Evolutionary conservation across 2,888 invertebrate species (phyloP), one percentile per base, ranked within the genome.

Genomic region (Teleiodes luculella): DNA sequence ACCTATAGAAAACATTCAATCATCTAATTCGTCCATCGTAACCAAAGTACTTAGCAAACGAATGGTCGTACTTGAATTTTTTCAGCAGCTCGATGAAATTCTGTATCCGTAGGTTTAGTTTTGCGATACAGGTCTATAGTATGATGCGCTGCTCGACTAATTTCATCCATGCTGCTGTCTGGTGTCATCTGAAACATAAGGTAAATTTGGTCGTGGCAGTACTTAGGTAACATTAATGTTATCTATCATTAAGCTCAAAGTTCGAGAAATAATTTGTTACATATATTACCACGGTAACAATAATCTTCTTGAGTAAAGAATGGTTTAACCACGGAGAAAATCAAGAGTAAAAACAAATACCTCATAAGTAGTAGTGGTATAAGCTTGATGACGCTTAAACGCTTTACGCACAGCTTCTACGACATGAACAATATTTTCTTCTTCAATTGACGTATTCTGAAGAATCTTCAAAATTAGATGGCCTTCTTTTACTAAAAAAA

Each of bases 401-500:
- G 84, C 78, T 1, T 49, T 59, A 0, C 70, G 68, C 1, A 83
- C 59, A 0, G 76, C 77, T 1, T 62, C 33, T 50, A 69, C 67
- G 2, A 86, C 53, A 0, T 62, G 64, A 0, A 66, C 58, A 10
- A 81, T 50, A 39, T 74, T 57, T 0, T 57, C 39, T 8, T 67
- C 63, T 0, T 70, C 56, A 7, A 80, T 67, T 1, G 58, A 60
- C 0, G 67, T 74, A 1, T 70, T 66, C 1, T 59, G 68, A 5
- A 74, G 36, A 8, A 86, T 56, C 47, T 68, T 72, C n/a, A 64
- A 28, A 1, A 85, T 47, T 0, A 86, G 59, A 14, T 58, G 73
- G 1, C 58, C 58, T 62, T 85, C 83, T 13, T 74, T 67, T 0
- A 74, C 82, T 83, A 52, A 3, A 45, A 31, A 31, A 35, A n/a